Evolutionary conservation across 2,797 vertebrate genomes (phyloP).

Genomic region (Arrhamphus sclerolepis): DNA sequence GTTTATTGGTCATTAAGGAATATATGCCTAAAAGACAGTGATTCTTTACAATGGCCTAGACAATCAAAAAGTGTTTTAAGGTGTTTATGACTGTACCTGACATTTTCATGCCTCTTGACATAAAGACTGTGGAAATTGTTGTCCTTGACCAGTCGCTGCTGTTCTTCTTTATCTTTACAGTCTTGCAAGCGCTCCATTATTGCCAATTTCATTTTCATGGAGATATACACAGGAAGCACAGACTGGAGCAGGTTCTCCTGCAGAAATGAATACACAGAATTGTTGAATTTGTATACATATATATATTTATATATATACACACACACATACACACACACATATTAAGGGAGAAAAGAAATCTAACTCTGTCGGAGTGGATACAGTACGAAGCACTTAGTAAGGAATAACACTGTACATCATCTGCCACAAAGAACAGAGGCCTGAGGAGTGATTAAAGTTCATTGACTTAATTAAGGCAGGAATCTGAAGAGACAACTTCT

Average conservation of each 20-base stretch:
- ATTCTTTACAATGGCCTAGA: neutral
- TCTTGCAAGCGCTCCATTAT: constrained; percentile 96
- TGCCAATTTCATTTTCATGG: constrained; percentile 98
- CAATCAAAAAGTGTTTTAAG: constrained; percentile 2
- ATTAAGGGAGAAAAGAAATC: no score
- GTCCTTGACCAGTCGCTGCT: constrained; percentile 87
- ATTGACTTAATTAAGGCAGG: constrained; percentile 22
- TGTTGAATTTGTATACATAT: no score
- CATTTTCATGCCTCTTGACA: constrained; percentile 96
- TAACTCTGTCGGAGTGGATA: neutral
- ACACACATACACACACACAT: no score
- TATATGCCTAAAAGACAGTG: neutral
- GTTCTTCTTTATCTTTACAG: constrained; percentile 87
- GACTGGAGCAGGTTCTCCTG: constrained; percentile 97
- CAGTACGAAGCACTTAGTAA: neutral
- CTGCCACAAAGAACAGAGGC: neutral
- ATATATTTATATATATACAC: no score
- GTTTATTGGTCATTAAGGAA: neutral
- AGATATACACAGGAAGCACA: constrained; percentile 95
- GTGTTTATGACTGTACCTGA: constrained; percentile 83
- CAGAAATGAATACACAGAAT: no score
- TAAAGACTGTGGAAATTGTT: constrained; percentile 98
- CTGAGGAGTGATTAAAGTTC: constrained; percentile 24
- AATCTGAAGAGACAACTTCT: constrained; percentile 33
- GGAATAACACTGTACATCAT: neutral